These are phyloP conservation scores for Diarsia brunnea DNA, from an alignment of 2,888 invertebrate species.

Conservation along the genomic window DNA sequence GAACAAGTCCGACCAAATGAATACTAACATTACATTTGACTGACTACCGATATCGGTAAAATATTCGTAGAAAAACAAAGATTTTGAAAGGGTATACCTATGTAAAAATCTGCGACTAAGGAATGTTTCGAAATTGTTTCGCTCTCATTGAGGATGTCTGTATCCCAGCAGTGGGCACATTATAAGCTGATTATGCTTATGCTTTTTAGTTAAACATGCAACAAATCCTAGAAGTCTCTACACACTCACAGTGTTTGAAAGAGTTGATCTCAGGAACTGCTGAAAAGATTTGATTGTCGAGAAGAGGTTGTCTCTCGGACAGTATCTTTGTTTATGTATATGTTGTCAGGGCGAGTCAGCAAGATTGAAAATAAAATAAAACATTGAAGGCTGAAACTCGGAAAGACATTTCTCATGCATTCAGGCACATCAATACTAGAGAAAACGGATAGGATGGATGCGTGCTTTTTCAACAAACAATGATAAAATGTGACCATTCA, in stretches of 20 bases:
- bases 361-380: neutral
- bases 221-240: too few species aligned
- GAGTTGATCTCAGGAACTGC: neutral
- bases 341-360: slow-evolving; percentile 13
- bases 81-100: neutral
- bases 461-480: slow-evolving; percentile 9
- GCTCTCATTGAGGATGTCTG: too few species aligned
- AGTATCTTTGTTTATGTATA: too few species aligned
- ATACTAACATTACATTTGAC: neutral
- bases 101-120: too few species aligned
- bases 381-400: slow-evolving; percentile 29
- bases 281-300: neutral
- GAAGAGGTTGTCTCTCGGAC: neutral
- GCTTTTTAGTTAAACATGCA: too few species aligned
- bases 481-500: neutral
- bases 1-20: neutral
- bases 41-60: neutral
- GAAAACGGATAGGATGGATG: neutral
- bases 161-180: too few species aligned
- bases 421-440: slow-evolving; percentile 8
- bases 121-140: too few species aligned
- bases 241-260: neutral
- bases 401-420: slow-evolving; percentile 32
- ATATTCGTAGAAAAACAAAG: neutral
- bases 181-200: too few species aligned